These are phyloP conservation scores for Podarcis lilfordi DNA, from an alignment of 2,797 vertebrate species.

Conservation along the genomic window DNA sequence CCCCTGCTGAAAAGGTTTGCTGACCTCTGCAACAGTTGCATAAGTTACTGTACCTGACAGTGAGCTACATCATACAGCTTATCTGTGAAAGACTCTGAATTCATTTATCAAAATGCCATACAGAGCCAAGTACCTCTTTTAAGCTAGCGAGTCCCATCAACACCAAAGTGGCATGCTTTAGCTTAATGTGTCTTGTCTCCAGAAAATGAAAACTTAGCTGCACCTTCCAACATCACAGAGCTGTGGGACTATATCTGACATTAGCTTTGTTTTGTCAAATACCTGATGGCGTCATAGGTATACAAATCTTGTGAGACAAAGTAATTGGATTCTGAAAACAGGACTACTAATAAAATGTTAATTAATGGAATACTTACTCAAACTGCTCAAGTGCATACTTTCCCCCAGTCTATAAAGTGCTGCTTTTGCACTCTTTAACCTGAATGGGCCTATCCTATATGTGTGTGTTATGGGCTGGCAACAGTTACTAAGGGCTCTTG, in stretches of 20 bases:
- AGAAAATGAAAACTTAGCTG: conserved; percentile 32
- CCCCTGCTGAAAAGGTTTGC: too few species aligned
- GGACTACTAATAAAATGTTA: too few species aligned
- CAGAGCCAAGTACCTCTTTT: background rate
- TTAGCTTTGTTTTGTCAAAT: background rate
- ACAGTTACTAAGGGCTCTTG: too few species aligned
- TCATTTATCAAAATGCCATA: background rate
- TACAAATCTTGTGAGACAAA: background rate
- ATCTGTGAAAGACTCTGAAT: background rate
- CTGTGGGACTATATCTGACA: background rate
- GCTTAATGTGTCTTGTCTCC: background rate
- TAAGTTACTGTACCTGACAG: conserved; percentile 7
- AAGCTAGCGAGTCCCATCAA: background rate
- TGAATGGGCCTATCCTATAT: background rate
- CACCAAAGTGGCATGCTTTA: conserved; percentile 20
- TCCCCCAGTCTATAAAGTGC: background rate
- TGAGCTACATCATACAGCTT: background rate
- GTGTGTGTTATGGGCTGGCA: too few species aligned
- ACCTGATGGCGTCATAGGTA: background rate
- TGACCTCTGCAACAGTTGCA: background rate
- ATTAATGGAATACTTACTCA: background rate
- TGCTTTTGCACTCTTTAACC: background rate
- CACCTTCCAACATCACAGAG: conserved; percentile 12
- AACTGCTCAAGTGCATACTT: background rate
- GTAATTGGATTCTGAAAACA: background rate